Base-by-base conservation (phyloP, 1,140 invertebrate genomes). In the Nymphalis io region DNA sequence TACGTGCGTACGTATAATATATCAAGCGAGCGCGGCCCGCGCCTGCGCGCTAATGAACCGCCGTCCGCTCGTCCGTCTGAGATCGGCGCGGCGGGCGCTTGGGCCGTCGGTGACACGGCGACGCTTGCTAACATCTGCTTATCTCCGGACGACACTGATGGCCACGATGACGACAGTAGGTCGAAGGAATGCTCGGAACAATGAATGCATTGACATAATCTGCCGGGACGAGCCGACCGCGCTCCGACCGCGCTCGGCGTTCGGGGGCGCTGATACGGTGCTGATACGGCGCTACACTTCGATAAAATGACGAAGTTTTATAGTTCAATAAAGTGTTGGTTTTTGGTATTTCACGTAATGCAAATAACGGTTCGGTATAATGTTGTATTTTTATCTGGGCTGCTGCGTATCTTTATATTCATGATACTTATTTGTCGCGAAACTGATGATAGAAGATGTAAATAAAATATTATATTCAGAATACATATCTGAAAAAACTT, bases 1-100 rank as follows among this genome's bases (percentile, higher is more conserved):
- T 88, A 82, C 81, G 81, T 75, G 76, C 80, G 77, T 82, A 82
- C 77, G 74, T 83, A 81, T 85, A 85, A 88, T 88, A 88, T 88
- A 88, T 85, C 78, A 83, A 80, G 62, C 67, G 58, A 51, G 61
- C 67, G 51, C 11, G 51, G 66, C 48, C 42, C 48, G 70, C 72
- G 68, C 70, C 72, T 61, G 75, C 70, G 70, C 72, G 71, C 77
- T 84, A 82, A 84, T 84, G 80, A 82, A 80, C 67, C 64, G 58
- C 67, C 53, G 68, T 55, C 70, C 68, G 53, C 57, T 53, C 38
- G 65, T 42, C 65, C 61, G 68, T 23, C 51, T 21, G 63, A 57
- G 55, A 38, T 66, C 62, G 57, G 66, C 48, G 63, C 65, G 58
- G 13, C 16, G 39, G 42, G 42, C 46, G 46, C 46, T 48, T 27